Base-by-base conservation (phyloP, 2,797 vertebrate species). In the Antennarius maculatus region DNA sequence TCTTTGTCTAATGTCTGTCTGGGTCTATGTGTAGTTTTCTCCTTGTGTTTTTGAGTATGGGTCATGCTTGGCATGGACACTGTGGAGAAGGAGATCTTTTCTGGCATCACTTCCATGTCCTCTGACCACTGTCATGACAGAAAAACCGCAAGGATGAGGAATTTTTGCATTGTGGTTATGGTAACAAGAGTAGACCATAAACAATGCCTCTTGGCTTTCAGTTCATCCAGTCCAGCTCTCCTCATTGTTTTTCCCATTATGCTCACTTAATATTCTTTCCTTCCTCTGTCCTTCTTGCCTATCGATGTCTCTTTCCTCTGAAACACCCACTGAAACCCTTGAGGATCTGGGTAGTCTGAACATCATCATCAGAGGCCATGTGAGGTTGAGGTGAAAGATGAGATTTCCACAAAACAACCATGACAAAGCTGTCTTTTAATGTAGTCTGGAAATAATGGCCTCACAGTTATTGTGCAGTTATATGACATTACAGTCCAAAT, bases 141-240 rank as follows among this genome's bases (percentile, higher is more conserved):
- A 43, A 53, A 83, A 84, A 75, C 83, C 77, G 81, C 87, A 88
- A 65, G 88, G 77, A 90, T 76, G 77, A 86, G 80, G 80, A 81
- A 76, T 78, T 83, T 71, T 62, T 73, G 55, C 71, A 54, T 79
- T 81, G 79, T 23, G 81, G 84, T 85, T 71, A 78, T 23, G 66
- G 75, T 66, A 79, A 90, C 76, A 51, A 67, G 66, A 82, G 76
- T 16, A 73, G 55, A 63, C 74, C 72, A 66, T 77, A 80, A 87
- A 88, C 86, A 87, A 84, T 62, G 66, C 63, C 69, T 68, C 69
- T 68, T 37, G 37, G 63, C 69, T 79, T 71, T 62, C 68, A 76
- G 53, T 49, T 67, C 65, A 61, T 57, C 53, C 28, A 46, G 45
- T 77, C 64, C 65, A 85, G 70, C 66, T 66, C 53, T 74, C 42